Base-by-base conservation (phyloP, 2,113 vertebrate species). In the Platycercus adscitus region DNA sequence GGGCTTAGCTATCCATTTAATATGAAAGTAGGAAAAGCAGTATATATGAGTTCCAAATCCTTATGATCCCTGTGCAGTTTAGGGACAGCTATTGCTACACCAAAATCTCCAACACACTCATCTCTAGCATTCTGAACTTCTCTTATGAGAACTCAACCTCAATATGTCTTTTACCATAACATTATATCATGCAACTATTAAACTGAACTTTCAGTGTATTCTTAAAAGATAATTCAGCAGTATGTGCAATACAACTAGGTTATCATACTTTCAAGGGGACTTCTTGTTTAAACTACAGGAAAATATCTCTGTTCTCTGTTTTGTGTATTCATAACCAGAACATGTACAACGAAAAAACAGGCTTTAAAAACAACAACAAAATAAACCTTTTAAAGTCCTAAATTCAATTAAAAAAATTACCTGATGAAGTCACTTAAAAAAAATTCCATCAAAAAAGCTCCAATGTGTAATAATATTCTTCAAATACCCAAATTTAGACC, bases 311-410 rank as follows among this genome's bases (percentile, higher is more conserved):
- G 49, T 43, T 53, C 4, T 61, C 47, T n/a, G 7, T 80, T 89
- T 41, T n/a, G 28, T 68, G 68, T 73, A 69, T 87, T 93, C 76
- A 85, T 52, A 89, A 86, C 33, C 55, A 47, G 31, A 95, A 82
- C 16, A 65, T 64, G 31, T n/a, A 83, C 21, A 77, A 64, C 19
- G 26, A 91, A 96, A 95, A 95, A 93, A 91, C 25, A 81, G n/a
- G 66, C 24, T 93, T 53, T 15, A 89, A 58, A 52, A 78, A 88
- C 46, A 69, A 46, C 4, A 19, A 64, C 64, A 71, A 72, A 86
- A 37, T 37, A 37, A 21, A 14, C 5, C 11, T 10, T 49, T 53
- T 43, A 5, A 73, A 49, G 13, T 37, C 18, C 35, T 72, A 80
- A 65, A 86, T 58, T 65, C 4, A 53, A 11, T 69, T n/a, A 19